These are phyloP conservation scores for Fragum fragum DNA, from an alignment of 2,888 invertebrate species.

Conservation along the genomic window DNA sequence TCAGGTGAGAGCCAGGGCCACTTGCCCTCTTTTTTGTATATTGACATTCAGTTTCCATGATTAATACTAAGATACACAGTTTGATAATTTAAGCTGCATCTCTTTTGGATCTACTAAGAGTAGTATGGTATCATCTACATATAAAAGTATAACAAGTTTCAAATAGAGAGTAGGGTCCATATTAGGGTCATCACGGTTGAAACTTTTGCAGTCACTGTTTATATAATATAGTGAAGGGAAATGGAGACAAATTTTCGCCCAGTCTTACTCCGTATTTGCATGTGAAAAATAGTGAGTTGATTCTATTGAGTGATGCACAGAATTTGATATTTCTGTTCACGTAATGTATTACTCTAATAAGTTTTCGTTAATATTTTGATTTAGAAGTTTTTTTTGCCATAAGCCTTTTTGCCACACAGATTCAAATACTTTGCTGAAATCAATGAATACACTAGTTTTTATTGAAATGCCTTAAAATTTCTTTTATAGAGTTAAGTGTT, in stretches of 20 bases:
- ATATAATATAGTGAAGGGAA: slow-evolving; percentile 44
- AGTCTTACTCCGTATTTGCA: slow-evolving; percentile 42
- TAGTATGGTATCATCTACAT: slow-evolving; percentile 12
- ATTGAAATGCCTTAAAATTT: slow-evolving; percentile 26
- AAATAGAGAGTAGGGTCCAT: neutral
- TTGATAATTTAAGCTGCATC: neutral
- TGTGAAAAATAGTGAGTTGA: slow-evolving; percentile 37
- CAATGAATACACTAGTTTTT: slow-evolving; percentile 46
- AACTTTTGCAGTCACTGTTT: neutral
- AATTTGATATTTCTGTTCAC: slow-evolving; percentile 55
- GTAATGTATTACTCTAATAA: slow-evolving; percentile 39
- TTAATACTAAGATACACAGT: neutral
- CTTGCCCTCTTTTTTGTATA: neutral
- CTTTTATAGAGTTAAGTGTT: slow-evolving; percentile 31
- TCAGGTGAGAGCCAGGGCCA: too few relatives aligned
- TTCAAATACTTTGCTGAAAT: slow-evolving; percentile 45
- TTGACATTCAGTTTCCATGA: slow-evolving; percentile 14
- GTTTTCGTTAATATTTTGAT: slow-evolving; percentile 32
- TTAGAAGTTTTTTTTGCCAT: slow-evolving; percentile 32
- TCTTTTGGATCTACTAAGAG: neutral
- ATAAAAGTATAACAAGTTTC: slow-evolving; percentile 5
- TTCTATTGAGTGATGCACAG: slow-evolving; percentile 29
- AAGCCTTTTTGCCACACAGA: slow-evolving; percentile 44
- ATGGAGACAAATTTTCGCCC: slow-evolving; percentile 53
- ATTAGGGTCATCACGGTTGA: neutral